These are phyloP conservation scores for Agelaius phoeniceus DNA, from an alignment of 2,113 vertebrate species.

Conservation along the genomic window DNA sequence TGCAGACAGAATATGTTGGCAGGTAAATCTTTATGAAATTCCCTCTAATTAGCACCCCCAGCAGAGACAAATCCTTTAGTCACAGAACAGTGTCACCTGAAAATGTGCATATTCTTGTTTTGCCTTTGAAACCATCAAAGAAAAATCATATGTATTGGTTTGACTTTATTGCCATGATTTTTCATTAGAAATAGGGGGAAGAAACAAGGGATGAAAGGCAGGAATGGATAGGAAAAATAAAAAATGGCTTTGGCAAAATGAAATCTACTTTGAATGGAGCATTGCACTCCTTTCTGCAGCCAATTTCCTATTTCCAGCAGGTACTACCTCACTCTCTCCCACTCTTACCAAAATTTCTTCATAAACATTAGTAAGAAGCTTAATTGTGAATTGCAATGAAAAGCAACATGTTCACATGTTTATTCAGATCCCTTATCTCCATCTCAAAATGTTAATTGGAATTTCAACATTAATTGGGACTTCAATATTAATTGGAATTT, in stretches of 20 bases:
- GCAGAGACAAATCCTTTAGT: constrained; percentile 19
- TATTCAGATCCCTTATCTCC: background rate
- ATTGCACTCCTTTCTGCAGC: background rate
- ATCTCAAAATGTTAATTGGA: background rate
- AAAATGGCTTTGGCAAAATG: background rate
- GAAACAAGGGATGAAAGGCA: background rate
- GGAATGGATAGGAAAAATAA: background rate
- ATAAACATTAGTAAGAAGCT: background rate
- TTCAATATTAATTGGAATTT: constrained; percentile 1
- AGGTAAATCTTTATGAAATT: constrained; percentile 42
- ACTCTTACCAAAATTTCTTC: background rate
- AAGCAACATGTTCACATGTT: background rate
- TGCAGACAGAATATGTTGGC: background rate
- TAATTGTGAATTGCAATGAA: background rate
- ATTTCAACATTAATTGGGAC: constrained; percentile 20
- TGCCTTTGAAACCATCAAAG: background rate
- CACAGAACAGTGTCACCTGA: background rate
- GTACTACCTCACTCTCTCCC: background rate
- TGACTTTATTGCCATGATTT: background rate
- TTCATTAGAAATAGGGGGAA: background rate
- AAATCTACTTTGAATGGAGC: background rate
- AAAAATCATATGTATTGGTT: background rate
- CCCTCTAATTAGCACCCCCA: constrained; percentile 38
- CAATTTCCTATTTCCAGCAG: background rate
- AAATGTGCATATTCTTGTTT: background rate